Evolutionary conservation across 2,113 vertebrate species (phyloP).

Genomic region (Alligator sinensis): DNA sequence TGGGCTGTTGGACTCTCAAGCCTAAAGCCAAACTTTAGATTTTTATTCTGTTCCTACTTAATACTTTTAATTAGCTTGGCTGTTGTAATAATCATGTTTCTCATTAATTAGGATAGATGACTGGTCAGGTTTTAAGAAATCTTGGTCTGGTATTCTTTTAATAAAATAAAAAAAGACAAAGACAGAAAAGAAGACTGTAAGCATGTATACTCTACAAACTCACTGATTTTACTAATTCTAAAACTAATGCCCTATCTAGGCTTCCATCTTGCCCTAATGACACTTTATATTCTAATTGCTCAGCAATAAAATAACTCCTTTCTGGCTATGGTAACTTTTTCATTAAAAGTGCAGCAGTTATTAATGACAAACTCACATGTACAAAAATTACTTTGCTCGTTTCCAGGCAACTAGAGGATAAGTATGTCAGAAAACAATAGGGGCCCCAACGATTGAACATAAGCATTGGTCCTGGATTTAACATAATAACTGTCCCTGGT

Average conservation of each 20-base stretch:
- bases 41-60: conserved; percentile 53
- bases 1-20: conserved; percentile 32
- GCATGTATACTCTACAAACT: conserved; percentile 34
- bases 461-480: not conserved
- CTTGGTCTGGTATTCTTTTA: not conserved
- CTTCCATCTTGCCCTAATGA: not conserved
- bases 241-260: not conserved
- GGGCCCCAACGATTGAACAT: not conserved
- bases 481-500: not conserved
- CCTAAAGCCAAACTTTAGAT: conserved; percentile 67
- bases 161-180: not conserved
- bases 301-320: not conserved
- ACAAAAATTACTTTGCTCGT: conserved; percentile 6
- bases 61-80: conserved; percentile 63
- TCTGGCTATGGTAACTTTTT: conserved; percentile 32
- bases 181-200: not conserved
- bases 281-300: conserved; percentile 25
- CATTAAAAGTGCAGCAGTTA: conserved; percentile 2
- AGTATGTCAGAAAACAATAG: not conserved
- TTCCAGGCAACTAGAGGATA: conserved; percentile 31
- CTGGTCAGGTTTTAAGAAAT: conserved; percentile 43
- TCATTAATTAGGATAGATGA: conserved; percentile 58
- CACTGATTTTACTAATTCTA: conserved; percentile 28
- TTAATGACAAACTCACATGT: conserved; percentile 42
- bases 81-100: conserved; percentile 42